A percentile compares a stretch with the other conserved stretches of the same genome.
phyloP scores from a whole-genome alignment of 2,888 invertebrate genomes.

The Mylabris sibirica region DNA sequence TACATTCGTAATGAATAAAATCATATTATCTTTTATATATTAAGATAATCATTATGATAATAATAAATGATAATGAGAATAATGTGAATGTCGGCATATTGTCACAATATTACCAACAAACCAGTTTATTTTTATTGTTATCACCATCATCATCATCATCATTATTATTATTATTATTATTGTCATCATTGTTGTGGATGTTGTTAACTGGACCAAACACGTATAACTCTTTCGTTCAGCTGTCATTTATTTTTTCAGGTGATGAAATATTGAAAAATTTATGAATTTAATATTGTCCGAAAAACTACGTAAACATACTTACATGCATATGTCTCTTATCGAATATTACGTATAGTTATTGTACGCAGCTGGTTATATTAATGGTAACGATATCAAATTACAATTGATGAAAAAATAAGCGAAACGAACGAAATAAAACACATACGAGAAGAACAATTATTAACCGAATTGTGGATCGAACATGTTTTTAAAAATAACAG shows the following conservation, averaged over 20 bases:
- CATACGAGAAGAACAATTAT: too few species aligned
- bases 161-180: constrained; percentile 14
- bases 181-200: constrained; percentile 23
- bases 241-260: constrained; percentile 48
- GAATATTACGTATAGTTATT: constrained; percentile 6
- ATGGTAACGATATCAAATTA: constrained; percentile 1
- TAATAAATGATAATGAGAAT: neutral
- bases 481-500: too few species aligned
- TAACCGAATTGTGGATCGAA: too few species aligned
- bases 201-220: constrained; percentile 35
- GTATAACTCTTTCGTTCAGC: constrained; percentile 42
- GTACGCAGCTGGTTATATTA: neutral
- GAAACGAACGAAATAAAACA: neutral
- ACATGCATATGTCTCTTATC: neutral
- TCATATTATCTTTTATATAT: neutral
- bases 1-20: neutral
- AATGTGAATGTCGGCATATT: neutral
- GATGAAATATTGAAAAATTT: constrained; percentile 30
- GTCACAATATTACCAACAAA: constrained; percentile 9
- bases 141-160: constrained; percentile 16
- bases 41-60: neutral
- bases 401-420: neutral
- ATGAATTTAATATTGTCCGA: constrained; percentile 28
- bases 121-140: constrained; percentile 8
- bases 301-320: constrained; percentile 33